Evolutionary conservation across 2,888 invertebrate genomes (phyloP).

Genomic region (Plagodis dolabraria): DNA sequence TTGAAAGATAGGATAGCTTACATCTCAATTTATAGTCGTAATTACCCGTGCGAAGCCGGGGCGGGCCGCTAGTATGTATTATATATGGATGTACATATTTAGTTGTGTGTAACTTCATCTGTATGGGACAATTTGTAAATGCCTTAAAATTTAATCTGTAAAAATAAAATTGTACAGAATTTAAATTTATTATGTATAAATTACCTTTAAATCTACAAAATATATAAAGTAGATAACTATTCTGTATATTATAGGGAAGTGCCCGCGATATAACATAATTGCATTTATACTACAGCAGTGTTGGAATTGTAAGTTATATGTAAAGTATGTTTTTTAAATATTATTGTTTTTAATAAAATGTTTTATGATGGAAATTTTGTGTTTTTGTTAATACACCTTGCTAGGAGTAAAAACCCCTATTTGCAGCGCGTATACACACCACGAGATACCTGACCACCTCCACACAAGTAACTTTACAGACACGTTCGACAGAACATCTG

Average conservation of each 20-base stretch:
- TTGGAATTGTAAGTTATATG: constrained; percentile 76
- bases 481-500: too few relatives aligned
- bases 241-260: constrained; percentile 37
- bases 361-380: constrained; percentile 64
- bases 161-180: constrained; percentile 20
- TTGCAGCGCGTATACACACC: too few relatives aligned
- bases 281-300: constrained; percentile 78
- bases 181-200: constrained; percentile 9
- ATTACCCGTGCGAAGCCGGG: too few relatives aligned
- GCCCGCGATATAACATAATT: constrained; percentile 58
- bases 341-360: constrained; percentile 84
- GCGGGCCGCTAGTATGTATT: too few relatives aligned
- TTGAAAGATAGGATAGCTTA: too few relatives aligned
- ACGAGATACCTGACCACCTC: too few relatives aligned
- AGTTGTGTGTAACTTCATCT: background rate
- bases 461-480: too few relatives aligned
- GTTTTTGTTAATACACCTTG: constrained; percentile 10
- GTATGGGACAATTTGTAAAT: constrained; percentile 3
- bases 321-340: constrained; percentile 71
- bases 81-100: too few relatives aligned
- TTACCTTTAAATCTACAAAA: constrained; percentile 20
- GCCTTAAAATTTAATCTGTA: constrained; percentile 15
- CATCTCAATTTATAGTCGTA: too few relatives aligned
- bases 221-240: constrained; percentile 19
- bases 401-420: background rate